These are phyloP conservation scores for Dicycla oo DNA, from an alignment of 2,888 invertebrate genomes.

Conservation along the genomic window DNA sequence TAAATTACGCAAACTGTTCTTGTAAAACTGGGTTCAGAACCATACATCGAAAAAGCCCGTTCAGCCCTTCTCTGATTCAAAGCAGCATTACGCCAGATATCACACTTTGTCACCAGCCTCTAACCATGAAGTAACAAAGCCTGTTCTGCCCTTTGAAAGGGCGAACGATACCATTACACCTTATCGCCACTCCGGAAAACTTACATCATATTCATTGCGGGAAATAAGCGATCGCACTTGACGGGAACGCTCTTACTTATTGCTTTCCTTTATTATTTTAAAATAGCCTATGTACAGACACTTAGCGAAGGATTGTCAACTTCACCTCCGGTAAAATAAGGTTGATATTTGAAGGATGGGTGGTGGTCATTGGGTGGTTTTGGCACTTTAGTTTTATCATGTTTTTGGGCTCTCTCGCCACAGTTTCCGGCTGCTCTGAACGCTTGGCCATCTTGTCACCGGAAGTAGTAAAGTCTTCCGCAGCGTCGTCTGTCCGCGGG, in stretches of 20 bases:
- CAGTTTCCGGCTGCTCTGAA: constrained; percentile 86
- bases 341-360: constrained; percentile 26
- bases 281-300: constrained; percentile 44
- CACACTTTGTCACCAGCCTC: constrained; percentile 40
- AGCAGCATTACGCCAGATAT: constrained; percentile 1
- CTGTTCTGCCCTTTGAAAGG: constrained; percentile 71
- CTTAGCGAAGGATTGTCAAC: constrained; percentile 3
- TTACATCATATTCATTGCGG: constrained; percentile 86
- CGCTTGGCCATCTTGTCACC: constrained; percentile 88
- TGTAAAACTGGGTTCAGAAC: background rate
- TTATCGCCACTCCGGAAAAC: constrained; percentile 86
- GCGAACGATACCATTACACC: constrained; percentile 79
- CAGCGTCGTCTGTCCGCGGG: constrained; percentile 79
- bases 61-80: background rate
- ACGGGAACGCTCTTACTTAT: constrained; percentile 79
- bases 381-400: constrained; percentile 70
- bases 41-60: background rate
- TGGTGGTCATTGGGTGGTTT: constrained; percentile 48
- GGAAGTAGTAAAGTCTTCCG: constrained; percentile 91
- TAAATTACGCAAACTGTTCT: background rate
- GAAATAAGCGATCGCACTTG: constrained; percentile 86
- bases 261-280: constrained; percentile 70
- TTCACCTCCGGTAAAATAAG: fast-evolving
- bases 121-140: constrained; percentile 65
- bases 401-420: constrained; percentile 81